Evolutionary conservation across 1,140 invertebrate species (phyloP), one percentile per base, ranked within the genome.

Genomic region (Dinoponera quadriceps): DNA sequence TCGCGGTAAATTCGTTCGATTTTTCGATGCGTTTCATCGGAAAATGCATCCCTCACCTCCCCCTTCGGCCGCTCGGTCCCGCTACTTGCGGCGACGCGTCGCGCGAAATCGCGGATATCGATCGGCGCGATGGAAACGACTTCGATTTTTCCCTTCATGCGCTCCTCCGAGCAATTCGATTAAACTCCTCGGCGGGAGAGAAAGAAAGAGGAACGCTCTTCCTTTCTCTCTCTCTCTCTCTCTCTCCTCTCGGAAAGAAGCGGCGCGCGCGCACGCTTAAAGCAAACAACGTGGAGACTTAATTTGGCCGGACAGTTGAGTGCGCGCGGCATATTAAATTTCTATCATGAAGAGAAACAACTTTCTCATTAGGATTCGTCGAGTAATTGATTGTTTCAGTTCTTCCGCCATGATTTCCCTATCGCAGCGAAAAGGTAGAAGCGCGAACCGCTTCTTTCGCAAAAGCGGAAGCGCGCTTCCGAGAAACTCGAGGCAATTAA

Each of bases 401-500:
- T 80, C 51, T 59, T 71, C 3, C 54, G 59, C n/a, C 75, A 71
- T 80, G 75, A 80, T 80, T 80, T 80, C 51, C 57, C 22, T 68
- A 54, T 57, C 51, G 49, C 38, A 13, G 25, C 18, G 1, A 33
- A 18, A n/a, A 51, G 29, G 63, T 13, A 59, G 33, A 57, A 69
- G 27, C 51, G 49, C 27, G 57, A 18, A 63, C 13, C 16, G 27
- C n/a, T 69, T 71, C n/a, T 27, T 22, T 55, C 11, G 16, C 48
- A 49, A 44, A n/a, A 29, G 27, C 22, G 54, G 51, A 69, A 71
- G 44, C 63, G 75, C 57, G 71, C 69, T 57, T 80, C n/a, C 75
- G 44, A 71, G 75, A 80, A 80, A 71, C 75, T 80, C 75, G 65
- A 3, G 65, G 68, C 75, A 80, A 80, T 80, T 80, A 80, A 80